Base-by-base conservation (phyloP, 2,113 vertebrate genomes). In the Grallaria varia region DNA sequence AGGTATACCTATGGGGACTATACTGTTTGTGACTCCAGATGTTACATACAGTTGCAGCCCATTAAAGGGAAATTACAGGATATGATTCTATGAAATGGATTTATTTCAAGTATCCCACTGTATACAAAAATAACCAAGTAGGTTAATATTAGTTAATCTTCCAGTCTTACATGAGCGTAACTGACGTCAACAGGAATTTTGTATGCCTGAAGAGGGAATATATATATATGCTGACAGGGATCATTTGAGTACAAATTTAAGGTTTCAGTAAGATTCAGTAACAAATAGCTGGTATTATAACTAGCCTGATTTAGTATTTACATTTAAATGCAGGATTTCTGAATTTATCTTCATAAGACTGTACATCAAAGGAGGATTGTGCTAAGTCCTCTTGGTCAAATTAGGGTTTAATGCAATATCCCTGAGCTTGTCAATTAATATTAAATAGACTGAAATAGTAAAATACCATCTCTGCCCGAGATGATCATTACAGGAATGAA, bases 331-430 rank as follows among this genome's bases (percentile, higher is more conserved):
- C 74, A 86, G 69, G 76, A 93, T 94, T 96, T 96, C 66, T 79
- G 74, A 90, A 84, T 87, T 96, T 92, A 59, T 86, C 95, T 92
- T 81, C 18, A 1, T 76, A 76, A 92, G 74, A 33, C 53, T 69
- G 40, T 74, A 89, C 94, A 96, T 97, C 95, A 95, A 96, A 96
- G 93, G 82, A 92, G 44, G 49, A 67, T 97, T 94, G 66, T 72
- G 90, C 66, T 96, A 96, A 97, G 90, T 75, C 94, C 84, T 86
- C 68, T 79, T 79, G 86, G 90, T 92, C 90, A 82, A 94, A 91
- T 92, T 76, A 89, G 55, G 69, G 50, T 84, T 96, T 97, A 97
- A 92, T 66, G 90, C 73, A 75, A 78, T 89, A 94, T 91, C 84
- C 28, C 69, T 40, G 44, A 71, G 84, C 88, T 50, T 45, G 87